phyloP scores from a whole-genome alignment of 2,888 invertebrate genomes.

The Drosophila nigricruria region DNA sequence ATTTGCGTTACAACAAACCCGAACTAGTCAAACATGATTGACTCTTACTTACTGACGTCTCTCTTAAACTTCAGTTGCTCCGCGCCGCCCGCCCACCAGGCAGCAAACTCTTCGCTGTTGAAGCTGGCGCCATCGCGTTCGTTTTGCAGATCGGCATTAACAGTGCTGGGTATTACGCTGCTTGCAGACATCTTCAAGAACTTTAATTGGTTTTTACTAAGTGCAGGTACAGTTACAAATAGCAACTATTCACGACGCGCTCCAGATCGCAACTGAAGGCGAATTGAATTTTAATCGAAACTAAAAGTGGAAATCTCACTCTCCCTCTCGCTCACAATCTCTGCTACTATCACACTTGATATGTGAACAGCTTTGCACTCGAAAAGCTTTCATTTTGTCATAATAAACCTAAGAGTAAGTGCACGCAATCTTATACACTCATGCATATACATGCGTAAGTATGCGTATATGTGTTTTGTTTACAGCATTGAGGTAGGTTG shows the following conservation, averaged over 20 bases:
- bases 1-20: not conserved
- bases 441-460: not conserved
- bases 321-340: not conserved
- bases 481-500: slow-evolving; percentile 10
- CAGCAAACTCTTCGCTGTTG: slow-evolving; percentile 90
- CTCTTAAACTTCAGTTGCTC: slow-evolving; percentile 85
- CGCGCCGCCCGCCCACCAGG: slow-evolving; percentile 90
- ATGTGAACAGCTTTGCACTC: slow-evolving; percentile 1
- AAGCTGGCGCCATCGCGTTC: slow-evolving; percentile 91
- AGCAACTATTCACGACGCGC: slow-evolving; percentile 16
- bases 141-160: slow-evolving; percentile 89
- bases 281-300: not conserved
- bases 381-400: slow-evolving; percentile 4
- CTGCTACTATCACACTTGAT: not conserved
- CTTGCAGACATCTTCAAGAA: slow-evolving; percentile 47
- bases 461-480: not conserved
- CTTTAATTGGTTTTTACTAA: not conserved
- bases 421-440: not conserved
- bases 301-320: not conserved
- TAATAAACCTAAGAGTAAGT: not conserved
- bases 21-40: not conserved
- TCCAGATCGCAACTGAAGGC: slow-evolving; percentile 27
- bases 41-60: slow-evolving; percentile 55
- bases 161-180: slow-evolving; percentile 70
- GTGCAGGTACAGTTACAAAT: not conserved